phyloP scores from a whole-genome alignment of 2,113 vertebrate genomes.

The Neodontobutis hainanensis region DNA sequence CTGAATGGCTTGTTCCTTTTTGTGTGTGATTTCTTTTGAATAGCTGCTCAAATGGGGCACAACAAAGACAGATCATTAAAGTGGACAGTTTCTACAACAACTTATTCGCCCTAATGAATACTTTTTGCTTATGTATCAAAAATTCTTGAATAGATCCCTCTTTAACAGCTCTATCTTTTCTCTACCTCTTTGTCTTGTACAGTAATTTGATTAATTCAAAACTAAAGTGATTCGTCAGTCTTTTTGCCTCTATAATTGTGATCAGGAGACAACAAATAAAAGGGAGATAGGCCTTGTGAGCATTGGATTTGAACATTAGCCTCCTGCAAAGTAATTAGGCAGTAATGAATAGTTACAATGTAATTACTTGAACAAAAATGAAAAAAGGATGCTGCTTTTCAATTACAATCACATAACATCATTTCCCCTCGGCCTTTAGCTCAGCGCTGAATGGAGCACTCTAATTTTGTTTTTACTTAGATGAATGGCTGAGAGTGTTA shows the following conservation, averaged over 20 bases:
- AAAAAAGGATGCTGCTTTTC: conserved; percentile 49
- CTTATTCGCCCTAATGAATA: conserved; percentile 37
- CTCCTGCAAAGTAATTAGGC: conserved; percentile 62
- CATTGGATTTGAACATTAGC: conserved; percentile 48
- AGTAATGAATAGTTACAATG: conserved; percentile 72
- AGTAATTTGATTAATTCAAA: conserved; percentile 61
- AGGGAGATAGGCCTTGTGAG: conserved; percentile 54
- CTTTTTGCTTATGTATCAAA: conserved; percentile 39
- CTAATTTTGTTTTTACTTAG: conserved; percentile 67
- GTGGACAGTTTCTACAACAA: conserved; percentile 36
- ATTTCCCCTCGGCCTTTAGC: conserved; percentile 56
- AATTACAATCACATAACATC: conserved; percentile 54
- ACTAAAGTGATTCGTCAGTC: conserved; percentile 38
- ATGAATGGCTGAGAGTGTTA: conserved; percentile 65
- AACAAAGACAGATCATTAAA: conserved; percentile 28
- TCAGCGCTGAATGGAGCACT: conserved; percentile 50
- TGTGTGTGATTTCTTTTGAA: conserved; percentile 20
- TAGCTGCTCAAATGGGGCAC: conserved; percentile 33
- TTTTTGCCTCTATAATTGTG: conserved; percentile 49
- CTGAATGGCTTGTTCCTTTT: conserved; percentile 13
- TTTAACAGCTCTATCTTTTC: conserved; percentile 37
- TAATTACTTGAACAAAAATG: conserved; percentile 60
- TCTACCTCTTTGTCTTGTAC: conserved; percentile 9
- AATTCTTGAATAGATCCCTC: conserved; percentile 32
- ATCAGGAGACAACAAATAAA: conserved; percentile 50